Percentiles rank a stretch among this genome's conserved stretches.
These are phyloP conservation scores for Hirundichthys speculiger DNA, from an alignment of 2,113 vertebrate species.

Conservation along the genomic window DNA sequence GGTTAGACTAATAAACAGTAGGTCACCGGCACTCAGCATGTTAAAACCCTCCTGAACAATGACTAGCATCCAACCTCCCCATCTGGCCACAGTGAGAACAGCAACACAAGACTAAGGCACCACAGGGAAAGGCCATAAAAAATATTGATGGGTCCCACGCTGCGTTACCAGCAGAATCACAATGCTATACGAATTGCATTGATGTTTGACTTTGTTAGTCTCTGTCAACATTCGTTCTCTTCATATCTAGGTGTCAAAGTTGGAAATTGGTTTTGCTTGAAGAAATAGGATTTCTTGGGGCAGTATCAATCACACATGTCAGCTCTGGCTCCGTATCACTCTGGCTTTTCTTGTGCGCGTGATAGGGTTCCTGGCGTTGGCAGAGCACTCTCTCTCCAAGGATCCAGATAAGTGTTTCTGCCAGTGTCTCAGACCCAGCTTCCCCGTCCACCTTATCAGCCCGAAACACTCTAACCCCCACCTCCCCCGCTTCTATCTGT, in stretches of 20 bases:
- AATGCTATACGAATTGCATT: slow-evolving; percentile 35
- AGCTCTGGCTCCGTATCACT: slow-evolving; percentile 37
- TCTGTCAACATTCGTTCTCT: slow-evolving; percentile 34
- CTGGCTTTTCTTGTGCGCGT: slow-evolving; percentile 11
- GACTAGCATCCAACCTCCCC: slow-evolving; percentile 62
- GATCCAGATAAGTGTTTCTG: slow-evolving; percentile 64
- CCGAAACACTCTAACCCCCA: slow-evolving; percentile 66
- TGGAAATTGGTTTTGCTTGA: slow-evolving; percentile 63
- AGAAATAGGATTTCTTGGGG: slow-evolving; percentile 37
- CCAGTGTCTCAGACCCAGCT: slow-evolving; percentile 51
- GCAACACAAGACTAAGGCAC: slow-evolving; percentile 30
- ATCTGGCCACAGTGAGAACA: slow-evolving; percentile 63
- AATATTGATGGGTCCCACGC: slow-evolving; percentile 61
- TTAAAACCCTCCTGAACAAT: slow-evolving; percentile 71
- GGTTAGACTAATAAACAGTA: slow-evolving; percentile 70
- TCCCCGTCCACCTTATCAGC: slow-evolving; percentile 72
- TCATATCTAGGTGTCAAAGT: slow-evolving; percentile 57
- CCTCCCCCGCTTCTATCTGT: slow-evolving; percentile 68
- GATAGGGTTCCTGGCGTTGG: slow-evolving; percentile 55
- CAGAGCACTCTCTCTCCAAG: slow-evolving; percentile 37
- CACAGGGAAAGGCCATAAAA: slow-evolving; percentile 51
- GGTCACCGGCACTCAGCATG: slow-evolving; percentile 64
- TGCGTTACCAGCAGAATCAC: slow-evolving; percentile 22
- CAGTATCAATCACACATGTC: slow-evolving; percentile 52
- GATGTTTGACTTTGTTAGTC: slow-evolving; percentile 42